A percentile compares a stretch with the other conserved stretches of the same genome.
Conservation (phyloP, 2,797 vertebrate genomes). For the Syngnathus acus region DNA sequence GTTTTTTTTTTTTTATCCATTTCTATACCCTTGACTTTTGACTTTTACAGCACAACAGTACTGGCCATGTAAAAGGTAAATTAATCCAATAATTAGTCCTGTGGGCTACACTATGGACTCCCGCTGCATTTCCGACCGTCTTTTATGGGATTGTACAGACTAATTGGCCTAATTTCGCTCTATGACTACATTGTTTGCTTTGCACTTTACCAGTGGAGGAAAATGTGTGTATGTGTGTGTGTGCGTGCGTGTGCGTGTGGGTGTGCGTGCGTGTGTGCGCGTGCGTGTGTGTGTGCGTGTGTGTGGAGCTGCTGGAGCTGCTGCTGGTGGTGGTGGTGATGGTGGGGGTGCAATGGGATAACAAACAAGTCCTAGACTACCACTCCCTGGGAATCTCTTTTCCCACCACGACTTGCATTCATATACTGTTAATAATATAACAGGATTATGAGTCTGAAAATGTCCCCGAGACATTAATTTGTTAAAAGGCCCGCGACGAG, state of each 20-base stretch:
- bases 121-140: not conserved
- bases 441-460: constrained; percentile 33
- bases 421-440: not conserved
- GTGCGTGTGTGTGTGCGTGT: too few relatives aligned
- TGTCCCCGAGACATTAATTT: constrained; percentile 32
- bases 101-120: not conserved
- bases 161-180: not conserved
- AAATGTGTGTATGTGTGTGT: not conserved
- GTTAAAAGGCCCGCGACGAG: not conserved
- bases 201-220: constrained; percentile 1
- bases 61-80: not conserved
- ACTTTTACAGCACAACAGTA: not conserved
- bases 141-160: not conserved
- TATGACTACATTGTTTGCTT: not conserved
- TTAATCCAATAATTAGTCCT: not conserved
- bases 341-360: constrained; percentile 4
- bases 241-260: too few relatives aligned
- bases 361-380: constrained; percentile 22
- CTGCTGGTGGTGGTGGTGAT: not conserved
- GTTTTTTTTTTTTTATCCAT: not conserved
- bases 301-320: not conserved
- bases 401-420: not conserved
- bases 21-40: not conserved
- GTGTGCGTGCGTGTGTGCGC: too few relatives aligned
- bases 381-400: constrained; percentile 49